Evolutionary conservation across 37 sponge, comb jelly and placozoan genomes (phyloP).

Genomic region (Aplysina aerophoba): DNA sequence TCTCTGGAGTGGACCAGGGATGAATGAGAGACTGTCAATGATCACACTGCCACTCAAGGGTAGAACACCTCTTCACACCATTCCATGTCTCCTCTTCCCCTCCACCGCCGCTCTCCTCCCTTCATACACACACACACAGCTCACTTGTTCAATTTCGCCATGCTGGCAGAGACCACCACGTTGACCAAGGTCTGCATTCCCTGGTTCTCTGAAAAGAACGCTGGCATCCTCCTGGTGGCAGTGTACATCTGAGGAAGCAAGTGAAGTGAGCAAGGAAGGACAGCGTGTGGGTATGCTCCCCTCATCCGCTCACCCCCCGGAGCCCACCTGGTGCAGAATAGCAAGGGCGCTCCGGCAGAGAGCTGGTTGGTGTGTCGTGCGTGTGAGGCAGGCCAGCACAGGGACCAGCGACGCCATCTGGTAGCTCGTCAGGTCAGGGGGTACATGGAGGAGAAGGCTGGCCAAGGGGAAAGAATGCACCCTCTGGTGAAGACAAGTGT

Average conservation of each 20-base stretch:
- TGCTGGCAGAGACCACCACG: not conserved
- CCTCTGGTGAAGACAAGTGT: no score
- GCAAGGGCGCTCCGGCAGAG: conserved; percentile 68
- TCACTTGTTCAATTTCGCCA: no score
- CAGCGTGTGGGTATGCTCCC: not conserved
- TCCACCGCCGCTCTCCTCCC: no score
- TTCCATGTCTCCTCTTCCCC: no score
- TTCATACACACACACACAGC: no score
- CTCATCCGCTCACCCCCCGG: conserved; percentile 12
- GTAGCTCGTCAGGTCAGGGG: conserved; percentile 53
- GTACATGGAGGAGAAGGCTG: no score
- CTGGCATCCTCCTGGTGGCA: not conserved
- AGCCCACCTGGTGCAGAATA: conserved; percentile 59
- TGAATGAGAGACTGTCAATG: not conserved
- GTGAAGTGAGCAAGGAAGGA: not conserved
- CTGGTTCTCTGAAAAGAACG: conserved; percentile 6
- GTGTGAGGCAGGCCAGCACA: conserved; percentile 52
- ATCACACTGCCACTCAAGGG: no score
- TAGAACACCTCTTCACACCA: no score
- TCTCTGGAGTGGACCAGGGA: not conserved
- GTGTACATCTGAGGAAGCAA: conserved; percentile 7
- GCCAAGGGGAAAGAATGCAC: no score
- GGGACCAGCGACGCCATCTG: conserved; percentile 70
- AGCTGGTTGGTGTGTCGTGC: conserved; percentile 47
- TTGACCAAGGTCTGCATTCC: not conserved